phyloP scores from a whole-genome alignment of 2,888 invertebrate species.

The Linnaemya tessellans region DNA sequence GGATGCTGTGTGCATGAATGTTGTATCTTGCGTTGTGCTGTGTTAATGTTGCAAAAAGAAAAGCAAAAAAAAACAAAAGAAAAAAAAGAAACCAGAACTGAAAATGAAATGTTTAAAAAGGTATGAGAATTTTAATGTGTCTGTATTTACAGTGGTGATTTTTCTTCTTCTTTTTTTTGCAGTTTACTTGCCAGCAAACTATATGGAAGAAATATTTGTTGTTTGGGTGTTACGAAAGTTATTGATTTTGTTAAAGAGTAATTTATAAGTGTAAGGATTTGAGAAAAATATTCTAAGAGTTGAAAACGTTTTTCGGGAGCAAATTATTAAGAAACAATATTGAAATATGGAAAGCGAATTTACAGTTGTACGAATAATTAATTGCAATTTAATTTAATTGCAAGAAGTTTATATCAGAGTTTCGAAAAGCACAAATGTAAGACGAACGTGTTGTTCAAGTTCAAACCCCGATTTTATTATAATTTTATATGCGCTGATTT shows the following conservation, averaged over 20 bases:
- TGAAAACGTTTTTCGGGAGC: not conserved
- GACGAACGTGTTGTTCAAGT: too few species aligned
- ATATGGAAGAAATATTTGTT: constrained; percentile 6
- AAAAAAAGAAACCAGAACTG: constrained; percentile 2
- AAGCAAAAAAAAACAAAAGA: not conserved
- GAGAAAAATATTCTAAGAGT: not conserved
- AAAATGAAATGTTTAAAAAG: constrained; percentile 55
- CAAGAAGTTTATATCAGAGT: too few species aligned
- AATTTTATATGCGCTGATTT: too few species aligned
- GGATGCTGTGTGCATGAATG: constrained; percentile 49
- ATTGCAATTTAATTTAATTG: too few species aligned
- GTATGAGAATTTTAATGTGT: constrained; percentile 68
- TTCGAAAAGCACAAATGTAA: too few species aligned
- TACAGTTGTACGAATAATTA: too few species aligned
- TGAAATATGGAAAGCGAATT: too few species aligned
- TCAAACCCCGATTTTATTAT: too few species aligned
- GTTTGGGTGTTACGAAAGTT: constrained; percentile 18
- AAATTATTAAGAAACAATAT: not conserved
- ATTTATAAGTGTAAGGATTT: not conserved
- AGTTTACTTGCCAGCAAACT: constrained; percentile 16
- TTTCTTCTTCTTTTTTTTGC: constrained; percentile 17
- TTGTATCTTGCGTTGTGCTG: constrained; percentile 17
- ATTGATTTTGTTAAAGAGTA: constrained; percentile 52
- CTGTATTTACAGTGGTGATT: constrained; percentile 61
- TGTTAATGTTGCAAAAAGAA: constrained; percentile 40